These are phyloP conservation scores for Papio anubis DNA, from an alignment of 2,113 vertebrate genomes.

Conservation along the genomic window DNA sequence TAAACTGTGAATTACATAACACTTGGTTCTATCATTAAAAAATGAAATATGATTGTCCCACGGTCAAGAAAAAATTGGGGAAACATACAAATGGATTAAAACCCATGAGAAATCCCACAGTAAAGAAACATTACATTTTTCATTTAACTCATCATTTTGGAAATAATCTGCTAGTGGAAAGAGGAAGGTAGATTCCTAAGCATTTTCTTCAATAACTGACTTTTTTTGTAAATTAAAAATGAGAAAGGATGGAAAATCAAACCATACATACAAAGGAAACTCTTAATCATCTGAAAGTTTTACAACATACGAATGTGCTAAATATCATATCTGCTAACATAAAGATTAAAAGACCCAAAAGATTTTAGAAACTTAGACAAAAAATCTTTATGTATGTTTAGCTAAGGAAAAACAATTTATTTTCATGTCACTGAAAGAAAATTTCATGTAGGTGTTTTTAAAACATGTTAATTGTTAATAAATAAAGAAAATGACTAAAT, in stretches of 20 bases:
- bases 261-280: background rate
- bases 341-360: slow-evolving; percentile 5
- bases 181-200: background rate
- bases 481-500: background rate
- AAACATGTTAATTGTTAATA: slow-evolving; percentile 12
- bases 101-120: background rate
- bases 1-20: slow-evolving; percentile 38
- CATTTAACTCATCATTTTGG: slow-evolving; percentile 26
- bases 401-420: slow-evolving; percentile 13
- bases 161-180: background rate
- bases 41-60: background rate
- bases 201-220: background rate
- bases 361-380: background rate
- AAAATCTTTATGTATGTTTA: background rate
- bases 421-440: slow-evolving; percentile 26
- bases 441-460: slow-evolving; percentile 20
- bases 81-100: background rate
- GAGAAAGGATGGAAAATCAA: background rate
- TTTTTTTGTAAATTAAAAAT: background rate
- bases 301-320: background rate
- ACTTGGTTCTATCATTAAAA: background rate
- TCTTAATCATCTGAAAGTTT: background rate
- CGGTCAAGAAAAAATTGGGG: background rate
- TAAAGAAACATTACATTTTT: slow-evolving; percentile 37
- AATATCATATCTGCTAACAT: background rate